These are phyloP conservation scores for Diarsia rubi DNA, from an alignment of 2,888 invertebrate species.

Conservation along the genomic window DNA sequence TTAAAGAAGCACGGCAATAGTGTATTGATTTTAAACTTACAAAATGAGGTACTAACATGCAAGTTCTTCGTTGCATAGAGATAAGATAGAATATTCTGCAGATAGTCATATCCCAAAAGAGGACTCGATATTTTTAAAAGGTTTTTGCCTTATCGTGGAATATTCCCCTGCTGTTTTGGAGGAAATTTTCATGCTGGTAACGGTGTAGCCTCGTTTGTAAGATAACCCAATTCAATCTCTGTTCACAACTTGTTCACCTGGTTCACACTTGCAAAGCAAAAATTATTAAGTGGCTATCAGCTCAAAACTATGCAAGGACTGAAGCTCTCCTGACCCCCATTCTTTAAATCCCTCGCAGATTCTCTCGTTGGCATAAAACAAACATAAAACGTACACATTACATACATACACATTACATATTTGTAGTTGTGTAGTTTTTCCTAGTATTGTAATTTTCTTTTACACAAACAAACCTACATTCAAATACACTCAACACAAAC, in stretches of 20 bases:
- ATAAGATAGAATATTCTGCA: constrained; percentile 34
- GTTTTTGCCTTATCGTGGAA: constrained; percentile 35
- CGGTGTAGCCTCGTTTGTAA: constrained; percentile 22
- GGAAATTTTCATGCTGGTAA: constrained; percentile 11
- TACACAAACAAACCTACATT: too few species aligned
- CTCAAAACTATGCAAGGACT: too few species aligned
- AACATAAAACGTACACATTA: too few species aligned
- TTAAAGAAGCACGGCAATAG: neutral
- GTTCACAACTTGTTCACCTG: constrained; percentile 30
- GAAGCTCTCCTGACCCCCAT: too few species aligned
- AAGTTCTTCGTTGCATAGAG: constrained; percentile 9
- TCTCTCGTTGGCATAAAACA: too few species aligned
- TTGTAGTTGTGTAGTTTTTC: too few species aligned
- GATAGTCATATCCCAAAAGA: constrained; percentile 29
- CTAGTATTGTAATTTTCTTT: too few species aligned
- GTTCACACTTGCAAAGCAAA: too few species aligned
- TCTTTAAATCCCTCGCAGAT: too few species aligned
- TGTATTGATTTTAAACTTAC: constrained; percentile 12
- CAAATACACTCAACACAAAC: too few species aligned
- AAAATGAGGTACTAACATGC: constrained; percentile 28
- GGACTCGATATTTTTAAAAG: constrained; percentile 30
- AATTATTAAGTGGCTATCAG: too few species aligned
- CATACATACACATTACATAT: too few species aligned
- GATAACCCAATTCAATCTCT: constrained; percentile 46
- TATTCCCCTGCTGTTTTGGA: constrained; percentile 19